phyloP scores from a whole-genome alignment of 30 jellyfish, hydroid and myxozoan genomes.

The Aurelia aurita complex sp. Pacific region DNA sequence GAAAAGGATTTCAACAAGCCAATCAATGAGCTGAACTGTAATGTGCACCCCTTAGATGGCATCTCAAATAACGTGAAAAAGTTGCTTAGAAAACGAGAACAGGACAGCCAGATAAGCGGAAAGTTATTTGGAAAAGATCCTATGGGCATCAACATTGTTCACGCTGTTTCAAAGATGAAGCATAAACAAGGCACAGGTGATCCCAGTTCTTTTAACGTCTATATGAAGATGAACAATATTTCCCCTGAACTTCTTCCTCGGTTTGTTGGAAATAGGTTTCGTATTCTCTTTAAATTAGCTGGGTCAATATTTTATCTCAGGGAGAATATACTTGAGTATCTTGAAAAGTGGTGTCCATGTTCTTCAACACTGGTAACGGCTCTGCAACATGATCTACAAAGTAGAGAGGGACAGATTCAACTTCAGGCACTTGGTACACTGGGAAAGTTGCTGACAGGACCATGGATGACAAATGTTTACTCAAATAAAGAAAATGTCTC shows the following conservation, averaged over 20 bases:
- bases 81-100: neutral
- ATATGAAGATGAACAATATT: neutral
- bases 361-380: neutral
- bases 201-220: neutral
- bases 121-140: too few relatives aligned
- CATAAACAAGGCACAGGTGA: too few relatives aligned
- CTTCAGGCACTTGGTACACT: conserved; percentile 19
- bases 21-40: too few relatives aligned
- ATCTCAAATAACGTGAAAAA: conserved; percentile 13
- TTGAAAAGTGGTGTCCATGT: conserved; percentile 2
- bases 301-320: too few relatives aligned
- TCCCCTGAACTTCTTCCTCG: conserved; percentile 18
- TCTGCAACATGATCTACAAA: neutral
- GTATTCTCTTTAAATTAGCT: too few relatives aligned
- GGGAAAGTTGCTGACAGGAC: conserved; percentile 25
- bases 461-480: conserved; percentile 21
- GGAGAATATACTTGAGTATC: too few relatives aligned
- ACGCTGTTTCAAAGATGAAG: too few relatives aligned
- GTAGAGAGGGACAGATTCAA: neutral
- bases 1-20: neutral
- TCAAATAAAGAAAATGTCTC: neutral
- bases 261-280: neutral
- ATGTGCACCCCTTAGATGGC: conserved; percentile 45
- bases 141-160: too few relatives aligned
- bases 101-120: neutral